Conservation (phyloP, 2,888 invertebrate species). For the Ormia ochracea region DNA sequence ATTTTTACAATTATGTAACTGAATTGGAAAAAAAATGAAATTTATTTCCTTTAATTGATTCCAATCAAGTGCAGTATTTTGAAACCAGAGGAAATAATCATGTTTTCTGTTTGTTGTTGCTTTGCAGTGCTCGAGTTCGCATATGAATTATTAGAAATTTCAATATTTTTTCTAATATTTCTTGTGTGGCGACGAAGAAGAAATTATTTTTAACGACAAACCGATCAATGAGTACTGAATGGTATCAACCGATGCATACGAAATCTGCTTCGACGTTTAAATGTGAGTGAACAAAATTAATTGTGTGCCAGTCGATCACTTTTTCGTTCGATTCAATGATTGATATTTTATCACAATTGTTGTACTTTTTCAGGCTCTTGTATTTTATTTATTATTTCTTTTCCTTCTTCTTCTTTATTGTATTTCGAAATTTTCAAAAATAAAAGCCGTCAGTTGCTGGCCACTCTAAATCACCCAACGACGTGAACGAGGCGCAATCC, state of each 20-base stretch:
- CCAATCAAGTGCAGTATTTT: constrained; percentile 27
- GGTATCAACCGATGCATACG: constrained; percentile 48
- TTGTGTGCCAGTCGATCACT: constrained; percentile 60
- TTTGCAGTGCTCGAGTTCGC: neutral
- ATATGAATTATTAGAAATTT: constrained; percentile 57
- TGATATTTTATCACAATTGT: constrained; percentile 62
- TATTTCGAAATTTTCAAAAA: constrained; percentile 39
- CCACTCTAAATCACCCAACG: constrained; percentile 50
- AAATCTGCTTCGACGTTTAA: constrained; percentile 50
- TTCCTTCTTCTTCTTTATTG: neutral
- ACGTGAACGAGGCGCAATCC: constrained; percentile 54
- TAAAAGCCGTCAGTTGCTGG: constrained; percentile 53
- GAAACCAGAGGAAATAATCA: constrained; percentile 6
- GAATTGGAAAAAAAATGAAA: constrained; percentile 11
- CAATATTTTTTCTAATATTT: constrained; percentile 27
- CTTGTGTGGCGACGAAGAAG: constrained; percentile 4
- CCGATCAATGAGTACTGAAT: constrained; percentile 44
- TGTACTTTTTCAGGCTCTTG: constrained; percentile 29
- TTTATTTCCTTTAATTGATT: constrained; percentile 42
- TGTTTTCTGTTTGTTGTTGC: constrained; percentile 28
- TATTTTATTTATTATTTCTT: constrained; percentile 2
- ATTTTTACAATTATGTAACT: constrained; percentile 52
- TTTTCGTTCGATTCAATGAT: constrained; percentile 59
- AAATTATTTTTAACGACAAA: constrained; percentile 25
- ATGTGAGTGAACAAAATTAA: constrained; percentile 57